These are phyloP conservation scores for Drosophila anceps DNA, from an alignment of 2,888 invertebrate genomes.

Conservation along the genomic window DNA sequence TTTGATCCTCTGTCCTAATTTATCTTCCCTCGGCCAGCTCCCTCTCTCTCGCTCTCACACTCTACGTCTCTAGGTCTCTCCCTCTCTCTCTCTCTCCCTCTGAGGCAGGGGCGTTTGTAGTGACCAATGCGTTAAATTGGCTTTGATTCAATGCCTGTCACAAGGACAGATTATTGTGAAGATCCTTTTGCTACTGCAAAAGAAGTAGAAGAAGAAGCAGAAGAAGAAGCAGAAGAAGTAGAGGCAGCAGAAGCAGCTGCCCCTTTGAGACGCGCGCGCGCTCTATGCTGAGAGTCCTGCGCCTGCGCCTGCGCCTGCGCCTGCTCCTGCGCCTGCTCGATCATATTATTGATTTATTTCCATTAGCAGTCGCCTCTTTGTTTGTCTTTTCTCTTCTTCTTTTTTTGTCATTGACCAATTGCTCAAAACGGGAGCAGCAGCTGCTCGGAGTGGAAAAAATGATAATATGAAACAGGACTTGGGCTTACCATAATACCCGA, in stretches of 20 bases:
- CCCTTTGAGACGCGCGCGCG: conserved; percentile 34
- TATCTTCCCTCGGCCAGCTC: conserved; percentile 54
- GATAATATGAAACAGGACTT: too few species aligned
- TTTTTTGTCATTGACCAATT: conserved; percentile 45
- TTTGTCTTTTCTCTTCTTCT: conserved; percentile 10
- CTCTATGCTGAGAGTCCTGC: conserved; percentile 8
- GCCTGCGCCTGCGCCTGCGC: not conserved
- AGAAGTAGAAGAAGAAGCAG: not conserved
- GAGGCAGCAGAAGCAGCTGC: conserved; percentile 29
- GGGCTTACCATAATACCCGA: not conserved
- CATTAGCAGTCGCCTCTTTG: conserved; percentile 25
- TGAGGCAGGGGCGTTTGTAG: conserved; percentile 57
- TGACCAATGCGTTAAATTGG: conserved; percentile 79
- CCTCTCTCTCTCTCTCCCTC: not conserved
- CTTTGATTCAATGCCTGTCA: conserved; percentile 64
- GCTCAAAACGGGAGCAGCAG: conserved; percentile 42
- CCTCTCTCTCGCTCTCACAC: conserved; percentile 3
- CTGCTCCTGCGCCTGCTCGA: conserved; percentile 18
- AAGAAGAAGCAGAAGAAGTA: not conserved
- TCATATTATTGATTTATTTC: conserved; percentile 69
- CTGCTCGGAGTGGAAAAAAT: conserved; percentile 15
- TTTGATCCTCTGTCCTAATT: conserved; percentile 67
- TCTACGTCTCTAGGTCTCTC: not conserved
- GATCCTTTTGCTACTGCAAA: conserved; percentile 31
- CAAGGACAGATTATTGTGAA: conserved; percentile 61